A percentile compares a stretch with the other conserved stretches of the same genome.
These are phyloP conservation scores for Atrichornis clamosus DNA, from an alignment of 2,113 vertebrate species.

Conservation along the genomic window DNA sequence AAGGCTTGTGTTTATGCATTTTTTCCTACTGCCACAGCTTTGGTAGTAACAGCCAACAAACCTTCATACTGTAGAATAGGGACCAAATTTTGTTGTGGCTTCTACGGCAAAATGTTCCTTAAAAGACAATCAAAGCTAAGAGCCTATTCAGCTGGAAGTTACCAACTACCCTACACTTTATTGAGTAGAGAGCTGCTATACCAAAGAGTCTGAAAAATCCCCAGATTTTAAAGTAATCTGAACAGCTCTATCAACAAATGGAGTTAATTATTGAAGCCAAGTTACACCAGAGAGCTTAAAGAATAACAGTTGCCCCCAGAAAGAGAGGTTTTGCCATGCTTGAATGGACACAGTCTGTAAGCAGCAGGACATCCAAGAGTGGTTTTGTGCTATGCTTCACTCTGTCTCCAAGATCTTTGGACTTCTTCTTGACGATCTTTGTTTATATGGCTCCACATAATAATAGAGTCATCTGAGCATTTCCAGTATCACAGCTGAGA, in stretches of 20 bases:
- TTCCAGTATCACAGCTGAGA: not conserved
- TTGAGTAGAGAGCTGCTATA: not conserved
- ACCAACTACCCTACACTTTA: not conserved
- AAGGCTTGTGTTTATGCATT: not conserved
- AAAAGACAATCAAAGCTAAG: not conserved
- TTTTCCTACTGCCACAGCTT: not conserved
- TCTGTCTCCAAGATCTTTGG: not conserved
- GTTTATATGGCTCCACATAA: not conserved
- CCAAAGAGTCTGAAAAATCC: not conserved
- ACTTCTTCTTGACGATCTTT: not conserved
- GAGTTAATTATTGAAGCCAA: slow-evolving; percentile 36
- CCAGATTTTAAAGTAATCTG: not conserved
- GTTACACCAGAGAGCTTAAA: slow-evolving; percentile 8
- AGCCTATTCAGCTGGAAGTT: not conserved
- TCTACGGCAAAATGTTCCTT: not conserved
- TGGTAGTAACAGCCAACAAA: not conserved
- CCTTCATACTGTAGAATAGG: not conserved
- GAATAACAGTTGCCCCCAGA: not conserved
- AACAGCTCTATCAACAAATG: not conserved
- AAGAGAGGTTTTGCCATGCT: not conserved
- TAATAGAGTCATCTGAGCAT: not conserved
- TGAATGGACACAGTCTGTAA: not conserved
- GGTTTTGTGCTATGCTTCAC: not conserved
- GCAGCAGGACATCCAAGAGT: not conserved
- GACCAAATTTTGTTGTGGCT: not conserved